Base-by-base conservation (phyloP, 2,797 vertebrate genomes). In the Coilia nasus region DNA sequence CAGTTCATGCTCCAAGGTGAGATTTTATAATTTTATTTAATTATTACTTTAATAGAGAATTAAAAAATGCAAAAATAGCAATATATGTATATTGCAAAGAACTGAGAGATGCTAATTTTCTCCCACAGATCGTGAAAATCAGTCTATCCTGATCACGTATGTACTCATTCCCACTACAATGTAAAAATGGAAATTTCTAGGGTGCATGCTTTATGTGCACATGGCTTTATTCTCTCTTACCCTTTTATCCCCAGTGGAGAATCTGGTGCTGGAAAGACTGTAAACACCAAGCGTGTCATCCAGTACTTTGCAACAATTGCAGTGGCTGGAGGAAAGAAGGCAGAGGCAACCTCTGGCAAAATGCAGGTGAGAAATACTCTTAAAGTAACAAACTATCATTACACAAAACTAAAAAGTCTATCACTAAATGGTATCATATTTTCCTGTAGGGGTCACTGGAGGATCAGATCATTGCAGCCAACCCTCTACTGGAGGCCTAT, bases 101-200 rank as follows among this genome's bases (percentile, higher is more conserved):
- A 54, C 5, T 41, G 35, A 41, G 5, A 2, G 35, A 41, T 41
- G 5, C 35, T 41, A 2, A 54, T n/a, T 31, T 85, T 82, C 14
- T 71, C 83, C 85, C 94, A 54, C 50, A 98, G 97, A 98, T 92
- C 94, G 96, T 1, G 97, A 98, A 91, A 98, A 98, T 91, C 97
- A 98, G 95, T 98, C 97, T 0, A 96, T 98, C 93, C 93, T 98
- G 90, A 98, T 98, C 88, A 97, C 97, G 96, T 97, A 96, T 21
- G 96, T 83, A 57, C 15, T 83, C 62, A 25, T 21, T 7, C 14
- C 50, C 50, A 54, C 15, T 59, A 67, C 50, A 19, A 12, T 23
- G n/a, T 64, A 81, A 44, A 35, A 19, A 83, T 31, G 1, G 9
- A 54, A 54, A 54, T 54, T 14, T n/a, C n/a, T 9, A 54, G 9